phyloP scores from a whole-genome alignment of 2,113 vertebrate species.

The Macaca nemestrina region DNA sequence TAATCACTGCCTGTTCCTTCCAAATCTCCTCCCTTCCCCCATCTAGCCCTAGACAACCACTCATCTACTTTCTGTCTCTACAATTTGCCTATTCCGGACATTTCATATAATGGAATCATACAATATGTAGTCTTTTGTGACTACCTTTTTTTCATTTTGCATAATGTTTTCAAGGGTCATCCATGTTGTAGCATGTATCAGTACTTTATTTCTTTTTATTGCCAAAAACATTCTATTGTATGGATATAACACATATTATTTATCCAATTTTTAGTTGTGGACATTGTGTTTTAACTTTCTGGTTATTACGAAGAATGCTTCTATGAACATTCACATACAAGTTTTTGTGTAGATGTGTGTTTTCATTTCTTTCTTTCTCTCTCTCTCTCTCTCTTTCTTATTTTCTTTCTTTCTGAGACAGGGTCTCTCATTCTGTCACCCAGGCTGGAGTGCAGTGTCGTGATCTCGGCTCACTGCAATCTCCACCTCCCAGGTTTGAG shows the following conservation, averaged over 20 bases:
- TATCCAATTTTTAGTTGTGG: accelerated
- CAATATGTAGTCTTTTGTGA: not conserved
- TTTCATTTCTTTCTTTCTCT: no score
- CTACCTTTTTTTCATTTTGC: not conserved
- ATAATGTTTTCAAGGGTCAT: not conserved
- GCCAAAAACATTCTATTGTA: not conserved
- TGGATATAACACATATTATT: accelerated
- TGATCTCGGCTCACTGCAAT: no score
- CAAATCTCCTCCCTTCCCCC: accelerated
- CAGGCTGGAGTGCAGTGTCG: no score
- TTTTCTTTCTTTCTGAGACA: no score
- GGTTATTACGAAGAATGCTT: accelerated
- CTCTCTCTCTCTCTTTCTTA: no score
- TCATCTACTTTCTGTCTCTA: accelerated
- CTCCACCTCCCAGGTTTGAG: no score
- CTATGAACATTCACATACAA: accelerated
- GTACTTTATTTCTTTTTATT: not conserved
- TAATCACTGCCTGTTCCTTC: accelerated
- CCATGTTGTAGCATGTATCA: not conserved
- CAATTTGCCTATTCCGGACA: accelerated
- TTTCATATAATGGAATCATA: accelerated
- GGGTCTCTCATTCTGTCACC: no score
- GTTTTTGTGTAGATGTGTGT: not conserved
- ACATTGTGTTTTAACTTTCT: not conserved
- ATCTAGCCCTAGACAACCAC: not conserved